Evolutionary conservation across 2,797 vertebrate genomes (phyloP).

Genomic region (Anguilla marmorata): DNA sequence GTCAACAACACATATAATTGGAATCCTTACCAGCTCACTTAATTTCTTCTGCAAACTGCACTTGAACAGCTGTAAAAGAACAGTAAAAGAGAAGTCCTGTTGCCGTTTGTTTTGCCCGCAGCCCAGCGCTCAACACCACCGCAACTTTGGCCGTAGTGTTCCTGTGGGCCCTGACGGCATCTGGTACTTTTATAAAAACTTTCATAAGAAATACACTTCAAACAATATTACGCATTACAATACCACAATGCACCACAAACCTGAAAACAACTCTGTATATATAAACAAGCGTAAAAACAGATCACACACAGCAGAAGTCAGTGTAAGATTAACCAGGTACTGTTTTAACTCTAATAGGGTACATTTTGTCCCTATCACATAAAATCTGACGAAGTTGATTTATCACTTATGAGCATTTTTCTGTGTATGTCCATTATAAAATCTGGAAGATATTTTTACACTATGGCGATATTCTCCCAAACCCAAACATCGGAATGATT

Average conservation of each 20-base stretch:
- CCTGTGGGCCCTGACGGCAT: neutral
- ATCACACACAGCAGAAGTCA: too few relatives aligned
- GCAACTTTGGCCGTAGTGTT: neutral
- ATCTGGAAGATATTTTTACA: neutral
- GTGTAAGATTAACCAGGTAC: too few relatives aligned
- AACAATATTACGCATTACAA: neutral
- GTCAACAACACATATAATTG: slow-evolving; percentile 37
- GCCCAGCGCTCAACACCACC: neutral
- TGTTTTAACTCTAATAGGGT: too few relatives aligned
- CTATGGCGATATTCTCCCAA: slow-evolving; percentile 42
- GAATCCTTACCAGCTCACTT: slow-evolving; percentile 87
- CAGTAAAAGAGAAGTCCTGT: slow-evolving; percentile 42
- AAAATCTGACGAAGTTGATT: neutral
- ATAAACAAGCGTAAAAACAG: neutral
- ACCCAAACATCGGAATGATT: slow-evolving; percentile 32
- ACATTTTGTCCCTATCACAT: neutral
- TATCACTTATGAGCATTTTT: too few relatives aligned
- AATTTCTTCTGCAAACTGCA: slow-evolving; percentile 92
- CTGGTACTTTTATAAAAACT: neutral
- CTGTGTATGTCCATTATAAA: neutral
- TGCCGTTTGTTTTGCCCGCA: neutral
- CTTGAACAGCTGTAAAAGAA: slow-evolving; percentile 84
- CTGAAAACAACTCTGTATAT: neutral
- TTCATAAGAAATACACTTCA: neutral
- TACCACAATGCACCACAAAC: neutral